Evolutionary conservation across 2,888 invertebrate genomes (phyloP).

Genomic region (Drosophila siamana): DNA sequence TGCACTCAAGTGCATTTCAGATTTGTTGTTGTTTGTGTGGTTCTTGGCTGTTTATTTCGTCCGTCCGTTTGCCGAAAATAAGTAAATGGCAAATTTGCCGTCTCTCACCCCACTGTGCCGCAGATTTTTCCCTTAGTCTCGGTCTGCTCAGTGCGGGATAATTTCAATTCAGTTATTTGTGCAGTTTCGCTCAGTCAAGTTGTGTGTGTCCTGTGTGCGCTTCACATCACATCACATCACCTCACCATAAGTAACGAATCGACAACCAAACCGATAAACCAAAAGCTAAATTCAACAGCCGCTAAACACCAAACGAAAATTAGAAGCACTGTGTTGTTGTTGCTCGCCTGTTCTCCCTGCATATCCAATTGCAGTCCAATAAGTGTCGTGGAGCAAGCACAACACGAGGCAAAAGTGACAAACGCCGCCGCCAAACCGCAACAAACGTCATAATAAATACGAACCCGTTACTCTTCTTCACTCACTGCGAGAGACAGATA

Average conservation of each 20-base stretch:
- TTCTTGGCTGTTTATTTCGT: conserved; percentile 24
- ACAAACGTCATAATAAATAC: conserved; percentile 56
- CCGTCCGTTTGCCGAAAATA: conserved; percentile 52
- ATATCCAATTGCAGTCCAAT: conserved; percentile 36
- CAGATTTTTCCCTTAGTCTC: conserved; percentile 47
- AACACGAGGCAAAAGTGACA: conserved; percentile 35
- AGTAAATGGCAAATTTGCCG: conserved; percentile 37
- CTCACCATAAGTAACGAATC: conserved; percentile 33
- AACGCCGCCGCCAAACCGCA: conserved; percentile 51
- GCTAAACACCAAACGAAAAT: conserved; percentile 7
- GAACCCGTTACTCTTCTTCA: conserved; percentile 11
- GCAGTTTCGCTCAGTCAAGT: conserved; percentile 80
- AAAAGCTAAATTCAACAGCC: conserved; percentile 12
- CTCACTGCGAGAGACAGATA: background rate
- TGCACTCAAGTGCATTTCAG: conserved; percentile 70
- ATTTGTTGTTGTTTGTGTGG: conserved; percentile 16
- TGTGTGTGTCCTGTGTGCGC: conserved; percentile 72
- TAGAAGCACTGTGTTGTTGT: too few species aligned
- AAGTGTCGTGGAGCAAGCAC: conserved; percentile 25
- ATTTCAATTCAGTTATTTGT: conserved; percentile 80
- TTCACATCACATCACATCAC: conserved; percentile 21
- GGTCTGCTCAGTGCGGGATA: conserved; percentile 48
- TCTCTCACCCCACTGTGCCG: conserved; percentile 18
- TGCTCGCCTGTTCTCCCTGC: background rate
- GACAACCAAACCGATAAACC: conserved; percentile 39